Percentiles rank a stretch among this genome's conserved stretches.
Evolutionary conservation across 2,888 invertebrate species (phyloP).

Genomic region (Sepioteuthis lessoniana): DNA sequence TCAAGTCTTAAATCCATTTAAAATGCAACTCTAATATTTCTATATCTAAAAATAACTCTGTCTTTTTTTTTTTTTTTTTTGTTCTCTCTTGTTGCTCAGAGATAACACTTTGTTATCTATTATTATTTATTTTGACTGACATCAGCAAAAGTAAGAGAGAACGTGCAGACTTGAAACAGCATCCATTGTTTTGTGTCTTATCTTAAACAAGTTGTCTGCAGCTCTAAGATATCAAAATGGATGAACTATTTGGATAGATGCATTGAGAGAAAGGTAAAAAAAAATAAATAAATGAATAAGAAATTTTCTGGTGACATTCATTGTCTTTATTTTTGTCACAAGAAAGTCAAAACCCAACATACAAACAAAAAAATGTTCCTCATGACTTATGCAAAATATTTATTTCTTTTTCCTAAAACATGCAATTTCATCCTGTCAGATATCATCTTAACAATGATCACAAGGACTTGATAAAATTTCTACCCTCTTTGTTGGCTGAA

Average conservation of each 20-base stretch:
- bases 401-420: background rate
- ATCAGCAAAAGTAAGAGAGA: background rate
- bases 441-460: background rate
- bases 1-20: background rate
- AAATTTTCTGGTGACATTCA: background rate
- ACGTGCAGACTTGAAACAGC: no score
- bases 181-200: background rate
- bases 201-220: background rate
- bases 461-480: background rate
- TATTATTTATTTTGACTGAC: background rate
- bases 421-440: background rate
- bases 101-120: background rate
- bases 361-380: background rate
- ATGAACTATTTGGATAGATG: background rate
- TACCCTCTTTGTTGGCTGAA: background rate
- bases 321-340: background rate
- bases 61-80: background rate
- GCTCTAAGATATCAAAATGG: constrained; percentile 21
- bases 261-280: background rate
- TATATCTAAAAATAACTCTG: background rate
- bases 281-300: background rate
- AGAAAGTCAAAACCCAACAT: background rate
- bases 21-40: background rate
- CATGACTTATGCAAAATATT: background rate
- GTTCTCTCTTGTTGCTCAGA: background rate